These are phyloP conservation scores for Stomatorhinus walkeri DNA, from an alignment of 2,797 vertebrate species.

Conservation along the genomic window DNA sequence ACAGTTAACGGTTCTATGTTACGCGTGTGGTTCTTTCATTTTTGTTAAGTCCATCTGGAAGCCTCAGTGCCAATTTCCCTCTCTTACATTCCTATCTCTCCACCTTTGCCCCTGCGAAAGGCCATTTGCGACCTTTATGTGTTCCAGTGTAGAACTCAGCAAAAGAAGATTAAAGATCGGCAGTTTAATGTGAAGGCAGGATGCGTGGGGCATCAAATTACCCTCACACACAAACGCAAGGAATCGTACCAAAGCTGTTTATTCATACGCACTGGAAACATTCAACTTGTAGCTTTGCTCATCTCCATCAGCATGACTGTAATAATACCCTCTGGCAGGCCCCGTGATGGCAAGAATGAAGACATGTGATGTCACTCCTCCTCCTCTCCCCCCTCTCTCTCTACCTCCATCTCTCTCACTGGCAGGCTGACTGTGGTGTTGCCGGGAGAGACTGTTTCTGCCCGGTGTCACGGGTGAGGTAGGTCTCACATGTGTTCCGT, in stretches of 20 bases:
- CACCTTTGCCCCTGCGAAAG: not conserved
- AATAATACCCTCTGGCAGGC: not conserved
- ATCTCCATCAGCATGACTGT: not conserved
- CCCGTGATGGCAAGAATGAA: constrained; percentile 32
- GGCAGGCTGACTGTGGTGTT: constrained; percentile 37
- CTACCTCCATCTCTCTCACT: constrained; percentile 14
- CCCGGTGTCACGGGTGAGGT: constrained; percentile 43
- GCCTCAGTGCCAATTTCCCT: not conserved
- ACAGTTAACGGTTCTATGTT: not conserved
- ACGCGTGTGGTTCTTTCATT: not conserved
- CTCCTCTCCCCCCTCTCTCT: constrained; percentile 10
- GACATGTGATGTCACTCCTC: constrained; percentile 53
- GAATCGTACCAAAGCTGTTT: not conserved
- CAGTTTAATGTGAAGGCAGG: not conserved
- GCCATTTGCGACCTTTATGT: not conserved
- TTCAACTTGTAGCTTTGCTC: not conserved
- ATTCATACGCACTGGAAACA: not conserved
- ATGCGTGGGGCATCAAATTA: not conserved
- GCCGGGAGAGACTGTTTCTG: constrained; percentile 35
- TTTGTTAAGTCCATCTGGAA: not conserved
- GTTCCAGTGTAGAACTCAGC: not conserved
- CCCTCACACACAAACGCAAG: not conserved
- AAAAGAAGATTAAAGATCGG: not conserved
- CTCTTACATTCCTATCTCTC: not conserved
- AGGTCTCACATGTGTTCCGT: constrained; percentile 37